Conservation (phyloP, 2,113 vertebrate genomes). For the Heliornis fulica region DNA sequence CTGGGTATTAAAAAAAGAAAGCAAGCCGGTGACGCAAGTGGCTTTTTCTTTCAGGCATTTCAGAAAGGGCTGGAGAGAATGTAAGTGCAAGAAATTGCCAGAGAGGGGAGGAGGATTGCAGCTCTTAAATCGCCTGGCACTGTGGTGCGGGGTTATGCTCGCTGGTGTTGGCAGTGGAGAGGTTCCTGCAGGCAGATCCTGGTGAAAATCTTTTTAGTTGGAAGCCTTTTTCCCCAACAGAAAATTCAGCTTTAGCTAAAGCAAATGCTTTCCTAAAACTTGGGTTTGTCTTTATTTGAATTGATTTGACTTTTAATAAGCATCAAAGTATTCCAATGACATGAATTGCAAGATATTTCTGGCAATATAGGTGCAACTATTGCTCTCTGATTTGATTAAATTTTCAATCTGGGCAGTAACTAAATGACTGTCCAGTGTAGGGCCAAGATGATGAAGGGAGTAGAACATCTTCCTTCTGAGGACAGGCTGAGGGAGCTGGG, state of each 20-base stretch:
- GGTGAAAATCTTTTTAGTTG: neutral
- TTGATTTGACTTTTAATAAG: neutral
- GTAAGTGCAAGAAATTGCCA: neutral
- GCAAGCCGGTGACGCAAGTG: neutral
- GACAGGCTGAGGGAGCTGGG: too few relatives aligned
- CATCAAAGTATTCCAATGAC: neutral
- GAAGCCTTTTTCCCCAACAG: too few relatives aligned
- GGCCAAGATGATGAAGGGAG: too few relatives aligned
- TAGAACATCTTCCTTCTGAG: too few relatives aligned
- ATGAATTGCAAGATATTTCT: neutral
- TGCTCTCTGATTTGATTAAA: neutral
- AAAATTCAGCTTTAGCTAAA: neutral
- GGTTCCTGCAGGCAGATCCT: neutral
- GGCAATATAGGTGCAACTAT: neutral
- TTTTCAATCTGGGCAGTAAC: neutral
- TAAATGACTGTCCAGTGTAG: too few relatives aligned
- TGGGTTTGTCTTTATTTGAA: neutral
- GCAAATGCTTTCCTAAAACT: neutral
- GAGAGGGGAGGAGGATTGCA: constrained; percentile 13
- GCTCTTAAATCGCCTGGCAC: neutral
- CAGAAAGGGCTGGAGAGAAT: neutral
- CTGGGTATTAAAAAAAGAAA: neutral
- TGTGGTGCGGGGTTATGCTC: neutral
- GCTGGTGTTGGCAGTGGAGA: neutral
- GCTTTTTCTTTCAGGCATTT: constrained; percentile 15